Evolutionary conservation across 2,797 vertebrate genomes (phyloP), one percentile per base, ranked within the genome.

Genomic region (Lycodopsis pacificus): DNA sequence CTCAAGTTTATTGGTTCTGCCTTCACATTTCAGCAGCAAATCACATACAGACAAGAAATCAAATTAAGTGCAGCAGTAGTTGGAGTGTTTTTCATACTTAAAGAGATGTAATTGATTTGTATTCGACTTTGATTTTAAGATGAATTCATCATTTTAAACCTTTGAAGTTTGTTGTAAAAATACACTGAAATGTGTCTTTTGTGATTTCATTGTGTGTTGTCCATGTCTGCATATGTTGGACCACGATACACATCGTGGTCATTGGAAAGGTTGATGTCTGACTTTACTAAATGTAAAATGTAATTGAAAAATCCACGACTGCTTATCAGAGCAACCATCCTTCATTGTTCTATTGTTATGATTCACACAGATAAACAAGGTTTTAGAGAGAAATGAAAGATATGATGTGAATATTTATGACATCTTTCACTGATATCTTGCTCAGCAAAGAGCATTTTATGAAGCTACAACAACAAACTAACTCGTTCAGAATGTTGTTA

Each of bases 401-500:
- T 61, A 8, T 17, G 7, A 68, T 34, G 0, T 34, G 3, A 25
- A 56, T 48, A 30, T 51, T 68, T 7, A 36, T 71, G 30, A 4
- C 44, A 32, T 68, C 44, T 57, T 34, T 71, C 20, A 48, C 14
- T 13, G 4, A 48, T 53, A 15, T 22, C n/a, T 46, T 0, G 1
- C 10, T 36, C 44, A 69, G 48, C 46, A 51, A 66, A 77, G 3
- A 7, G 9, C 1, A 3, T 58, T 72, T 77, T 53, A 67, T 48
- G 53, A 65, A 25, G 56, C 51, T 62, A 34, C 40, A 67, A 59
- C 67, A 65, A 64, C 79, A 65, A 30, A 64, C 64, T 72, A 30
- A 57, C 66, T 76, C 48, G 46, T 72, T 67, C 71, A 70, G 51
- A 66, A 54, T 71, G 32, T 65, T 77, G 48, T 69, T 65, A 14